phyloP scores from a whole-genome alignment of 2,888 invertebrate species.

The Zeuzera pyrina region DNA sequence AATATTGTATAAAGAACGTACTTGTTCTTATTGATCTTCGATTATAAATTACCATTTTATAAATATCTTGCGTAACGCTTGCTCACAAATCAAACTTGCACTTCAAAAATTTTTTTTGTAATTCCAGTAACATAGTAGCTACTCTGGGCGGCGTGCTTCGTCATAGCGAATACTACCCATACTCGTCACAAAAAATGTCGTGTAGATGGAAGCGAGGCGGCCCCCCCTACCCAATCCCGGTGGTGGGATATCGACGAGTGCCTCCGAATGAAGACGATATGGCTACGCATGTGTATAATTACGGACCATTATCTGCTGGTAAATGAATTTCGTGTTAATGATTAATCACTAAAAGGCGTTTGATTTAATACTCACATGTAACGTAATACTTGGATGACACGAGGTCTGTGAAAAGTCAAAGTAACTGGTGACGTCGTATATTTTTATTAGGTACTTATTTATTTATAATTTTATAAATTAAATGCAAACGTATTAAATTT shows the following conservation, averaged over 20 bases:
- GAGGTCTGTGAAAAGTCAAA: too few species aligned
- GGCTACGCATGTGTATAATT: constrained; percentile 13
- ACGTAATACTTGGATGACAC: too few species aligned
- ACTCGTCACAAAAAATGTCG: constrained; percentile 9
- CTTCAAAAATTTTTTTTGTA: constrained; percentile 2
- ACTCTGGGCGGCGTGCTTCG: constrained; percentile 28
- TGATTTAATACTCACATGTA: too few species aligned
- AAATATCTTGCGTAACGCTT: too few species aligned
- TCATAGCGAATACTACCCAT: constrained; percentile 20
- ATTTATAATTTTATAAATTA: too few species aligned
- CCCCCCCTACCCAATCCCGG: constrained; percentile 14
- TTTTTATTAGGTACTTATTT: too few species aligned
- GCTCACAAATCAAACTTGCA: constrained; percentile 9
- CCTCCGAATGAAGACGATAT: constrained; percentile 21
- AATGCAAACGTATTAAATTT: too few species aligned
- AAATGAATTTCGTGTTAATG: constrained; percentile 1
- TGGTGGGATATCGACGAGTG: constrained; percentile 23
- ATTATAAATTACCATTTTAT: constrained; percentile 1
- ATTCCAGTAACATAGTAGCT: constrained; percentile 22
- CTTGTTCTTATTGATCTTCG: not conserved
- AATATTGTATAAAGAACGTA: too few species aligned
- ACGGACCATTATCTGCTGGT: constrained; percentile 30
- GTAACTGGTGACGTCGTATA: too few species aligned
- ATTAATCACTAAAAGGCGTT: too few species aligned
- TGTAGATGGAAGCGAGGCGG: constrained; percentile 17